Base-by-base conservation (phyloP, 2,888 invertebrate genomes). In the Anagyrus pseudococci region DNA sequence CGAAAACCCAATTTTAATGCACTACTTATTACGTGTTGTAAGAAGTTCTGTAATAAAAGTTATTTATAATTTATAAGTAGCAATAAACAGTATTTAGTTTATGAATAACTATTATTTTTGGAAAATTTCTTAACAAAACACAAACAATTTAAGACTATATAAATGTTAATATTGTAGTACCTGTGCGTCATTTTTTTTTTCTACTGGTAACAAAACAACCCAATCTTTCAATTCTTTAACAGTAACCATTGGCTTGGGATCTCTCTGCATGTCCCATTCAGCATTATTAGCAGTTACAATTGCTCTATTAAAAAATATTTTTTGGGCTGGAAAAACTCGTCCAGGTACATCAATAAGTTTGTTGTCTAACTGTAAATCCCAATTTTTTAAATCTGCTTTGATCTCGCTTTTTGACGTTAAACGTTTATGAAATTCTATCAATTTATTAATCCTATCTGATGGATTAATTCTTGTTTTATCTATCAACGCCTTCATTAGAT, bases 391-490 rank as follows among this genome's bases (percentile, higher is more conserved):
- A 71, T 92, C 91, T 65, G 85, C 70, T 17, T 37, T 37, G 3
- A 37, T 37, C 2, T 2, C 33, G 15, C 13, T 10, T 8, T 37
- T 37, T 8, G 33, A 37, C 10, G 10, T 37, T 2, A 37, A 8
- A 2, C 33, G 33, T 0, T 80, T 73, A 69, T 89, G 89, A 75
- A 94, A 94, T 0, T 77, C 75, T 8, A 85, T 75, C 41, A 95
- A 80, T 61, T 88, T 89, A 19, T 85, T 77, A 8, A 92, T 88
- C 1, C 93, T 83, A 7, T 80, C 78, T 6, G 83, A 83, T 0
- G 95, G 94, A 0, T 84, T 85, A 1, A 95, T 84, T 47, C 92
- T 86, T 0, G 94, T 94, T 74, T 91, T 86, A 0, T 84, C 83
- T 0, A 87, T 87, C 66, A 96, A 82, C 0, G 89, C 87, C 58